Evolutionary conservation across 1,140 invertebrate genomes (phyloP).

Genomic region (Zaprionus inermis): DNA sequence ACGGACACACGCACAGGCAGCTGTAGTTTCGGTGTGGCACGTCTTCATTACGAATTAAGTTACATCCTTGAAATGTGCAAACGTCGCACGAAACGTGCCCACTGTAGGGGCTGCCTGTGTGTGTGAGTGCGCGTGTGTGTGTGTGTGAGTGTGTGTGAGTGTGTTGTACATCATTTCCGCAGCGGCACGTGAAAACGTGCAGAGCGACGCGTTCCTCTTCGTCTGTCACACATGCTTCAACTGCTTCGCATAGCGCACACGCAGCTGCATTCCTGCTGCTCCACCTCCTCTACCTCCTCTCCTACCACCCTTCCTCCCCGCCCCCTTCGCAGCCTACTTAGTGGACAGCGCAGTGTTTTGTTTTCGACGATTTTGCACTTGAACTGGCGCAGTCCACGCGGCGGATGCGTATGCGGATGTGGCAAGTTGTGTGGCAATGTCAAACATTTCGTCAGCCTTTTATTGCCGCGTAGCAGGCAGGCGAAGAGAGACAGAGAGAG

Average conservation of each 20-base stretch:
- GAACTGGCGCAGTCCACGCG: slow-evolving; percentile 19
- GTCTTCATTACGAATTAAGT: slow-evolving; percentile 80
- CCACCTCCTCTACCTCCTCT: too few relatives aligned
- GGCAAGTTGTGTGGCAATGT: slow-evolving; percentile 23
- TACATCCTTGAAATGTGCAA: slow-evolving; percentile 80
- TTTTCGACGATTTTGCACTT: slow-evolving; percentile 34
- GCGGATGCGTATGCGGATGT: slow-evolving; percentile 19
- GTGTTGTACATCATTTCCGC: slow-evolving; percentile 64
- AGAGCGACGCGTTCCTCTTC: slow-evolving; percentile 18
- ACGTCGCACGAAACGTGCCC: slow-evolving; percentile 70
- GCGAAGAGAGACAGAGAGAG: not conserved
- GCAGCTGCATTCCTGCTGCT: too few relatives aligned
- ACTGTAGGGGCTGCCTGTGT: slow-evolving; percentile 31
- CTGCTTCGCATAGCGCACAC: slow-evolving; percentile 17
- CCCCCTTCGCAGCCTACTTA: not conserved
- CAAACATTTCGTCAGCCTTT: slow-evolving; percentile 28
- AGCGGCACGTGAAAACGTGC: slow-evolving; percentile 55
- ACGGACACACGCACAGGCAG: slow-evolving; percentile 4
- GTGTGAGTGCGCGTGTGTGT: slow-evolving; percentile 38
- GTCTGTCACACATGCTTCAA: slow-evolving; percentile 25
- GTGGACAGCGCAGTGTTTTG: not conserved
- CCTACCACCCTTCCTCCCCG: too few relatives aligned
- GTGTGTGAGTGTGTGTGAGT: slow-evolving; percentile 33
- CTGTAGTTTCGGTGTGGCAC: slow-evolving; percentile 50
- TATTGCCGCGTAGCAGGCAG: slow-evolving; percentile 29